Conservation (phyloP, 92 coral and sea anemone genomes). For the Zoanthus gigantus region DNA sequence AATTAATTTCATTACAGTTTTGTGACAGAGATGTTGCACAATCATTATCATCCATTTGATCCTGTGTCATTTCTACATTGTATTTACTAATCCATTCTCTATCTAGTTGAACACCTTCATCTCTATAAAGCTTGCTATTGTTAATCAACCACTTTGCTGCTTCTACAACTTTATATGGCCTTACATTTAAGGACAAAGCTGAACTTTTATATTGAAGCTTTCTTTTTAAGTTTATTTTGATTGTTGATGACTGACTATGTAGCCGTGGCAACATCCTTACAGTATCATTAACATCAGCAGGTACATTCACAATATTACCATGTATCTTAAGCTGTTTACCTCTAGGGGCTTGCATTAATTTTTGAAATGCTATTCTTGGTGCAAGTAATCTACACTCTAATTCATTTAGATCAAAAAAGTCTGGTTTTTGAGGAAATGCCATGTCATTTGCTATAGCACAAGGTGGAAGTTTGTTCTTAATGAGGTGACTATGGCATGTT, state of each 20-base stretch:
- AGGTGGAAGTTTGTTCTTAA: slow-evolving; percentile 11
- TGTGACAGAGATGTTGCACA: background rate
- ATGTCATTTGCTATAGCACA: slow-evolving; percentile 13
- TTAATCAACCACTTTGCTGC: slow-evolving; percentile 47
- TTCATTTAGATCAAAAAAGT: slow-evolving; percentile 12
- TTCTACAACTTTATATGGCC: slow-evolving; percentile 22
- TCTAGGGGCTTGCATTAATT: slow-evolving; percentile 19
- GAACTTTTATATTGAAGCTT: slow-evolving; percentile 20
- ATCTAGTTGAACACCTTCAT: slow-evolving; percentile 36
- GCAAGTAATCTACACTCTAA: slow-evolving; percentile 24
- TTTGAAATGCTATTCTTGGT: slow-evolving; percentile 11
- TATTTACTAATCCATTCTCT: slow-evolving; percentile 45
- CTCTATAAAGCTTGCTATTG: slow-evolving; percentile 50
- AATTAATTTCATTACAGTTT: background rate
- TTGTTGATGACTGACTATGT: background rate
- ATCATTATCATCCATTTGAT: slow-evolving; percentile 38
- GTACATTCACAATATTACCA: slow-evolving; percentile 5
- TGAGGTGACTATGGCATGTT: slow-evolving; percentile 29
- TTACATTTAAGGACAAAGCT: slow-evolving; percentile 37
- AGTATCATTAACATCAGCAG: background rate
- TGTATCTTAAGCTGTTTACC: background rate
- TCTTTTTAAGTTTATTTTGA: background rate
- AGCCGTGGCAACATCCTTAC: background rate
- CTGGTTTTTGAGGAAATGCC: slow-evolving; percentile 14
- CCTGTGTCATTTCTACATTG: slow-evolving; percentile 17